These are phyloP conservation scores for Diceros bicornis DNA, from an alignment of 2,797 vertebrate genomes.

Conservation along the genomic window DNA sequence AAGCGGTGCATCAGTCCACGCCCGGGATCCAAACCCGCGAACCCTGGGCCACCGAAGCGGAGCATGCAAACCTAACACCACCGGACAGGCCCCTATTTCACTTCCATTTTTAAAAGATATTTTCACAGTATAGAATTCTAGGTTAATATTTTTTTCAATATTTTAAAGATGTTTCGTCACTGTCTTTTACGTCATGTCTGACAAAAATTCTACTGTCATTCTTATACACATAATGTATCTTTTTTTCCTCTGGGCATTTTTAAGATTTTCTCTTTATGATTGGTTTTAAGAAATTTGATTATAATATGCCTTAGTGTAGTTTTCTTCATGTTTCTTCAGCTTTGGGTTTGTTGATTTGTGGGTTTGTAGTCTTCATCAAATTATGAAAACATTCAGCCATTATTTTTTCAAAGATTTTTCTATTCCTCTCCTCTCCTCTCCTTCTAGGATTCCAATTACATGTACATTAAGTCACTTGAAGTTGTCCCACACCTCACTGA, in stretches of 20 bases:
- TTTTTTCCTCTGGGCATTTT: neutral
- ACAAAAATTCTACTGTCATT: neutral
- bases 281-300: constrained; percentile 41
- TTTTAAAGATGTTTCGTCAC: neutral
- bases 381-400: neutral
- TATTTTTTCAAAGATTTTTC: neutral
- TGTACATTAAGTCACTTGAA: neutral
- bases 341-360: neutral
- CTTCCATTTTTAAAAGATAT: neutral
- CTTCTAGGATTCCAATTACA: neutral
- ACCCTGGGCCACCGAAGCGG: too few relatives aligned
- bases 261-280: neutral
- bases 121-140: constrained; percentile 9
- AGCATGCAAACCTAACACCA: too few relatives aligned
- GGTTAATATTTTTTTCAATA: neutral
- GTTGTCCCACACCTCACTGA: neutral
- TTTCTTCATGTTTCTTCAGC: neutral
- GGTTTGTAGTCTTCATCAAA: constrained; percentile 13
- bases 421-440: neutral
- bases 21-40: too few relatives aligned
- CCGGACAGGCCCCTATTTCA: neutral
- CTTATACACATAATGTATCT: neutral
- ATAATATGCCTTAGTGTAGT: neutral
- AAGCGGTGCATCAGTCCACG: too few relatives aligned
- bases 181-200: neutral